Conservation (phyloP, 2,888 invertebrate species). For the Drosophila infuscata region DNA sequence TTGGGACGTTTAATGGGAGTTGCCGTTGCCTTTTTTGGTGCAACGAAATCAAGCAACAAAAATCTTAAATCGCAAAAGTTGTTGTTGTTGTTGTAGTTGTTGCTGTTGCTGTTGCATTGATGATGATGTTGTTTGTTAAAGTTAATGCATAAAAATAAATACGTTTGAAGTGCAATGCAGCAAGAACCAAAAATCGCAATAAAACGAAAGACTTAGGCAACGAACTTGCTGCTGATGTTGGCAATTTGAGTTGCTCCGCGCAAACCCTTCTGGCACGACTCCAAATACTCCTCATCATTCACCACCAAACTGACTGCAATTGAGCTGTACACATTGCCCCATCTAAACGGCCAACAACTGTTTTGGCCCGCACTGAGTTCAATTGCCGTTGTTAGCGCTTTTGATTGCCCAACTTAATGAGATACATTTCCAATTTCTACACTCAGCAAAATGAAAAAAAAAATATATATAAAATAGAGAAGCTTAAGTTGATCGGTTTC, state of each 20-base stretch:
- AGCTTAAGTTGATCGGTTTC: not conserved
- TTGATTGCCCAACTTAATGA: slow-evolving; percentile 48
- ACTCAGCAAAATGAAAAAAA: not conserved
- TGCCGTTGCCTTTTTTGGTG: slow-evolving; percentile 81
- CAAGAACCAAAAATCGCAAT: slow-evolving; percentile 21
- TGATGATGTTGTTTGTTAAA: slow-evolving; percentile 64
- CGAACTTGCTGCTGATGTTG: slow-evolving; percentile 55
- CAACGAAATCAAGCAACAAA: slow-evolving; percentile 73
- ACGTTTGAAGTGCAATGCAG: slow-evolving; percentile 45
- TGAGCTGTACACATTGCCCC: slow-evolving; percentile 33
- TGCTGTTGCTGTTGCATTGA: slow-evolving; percentile 38
- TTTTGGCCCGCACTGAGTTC: slow-evolving; percentile 29
- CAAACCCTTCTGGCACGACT: slow-evolving; percentile 52
- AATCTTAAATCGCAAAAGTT: slow-evolving; percentile 63
- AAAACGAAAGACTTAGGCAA: slow-evolving; percentile 67
- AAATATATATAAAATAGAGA: not conserved
- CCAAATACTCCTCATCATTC: slow-evolving; percentile 35
- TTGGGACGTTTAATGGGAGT: slow-evolving; percentile 79
- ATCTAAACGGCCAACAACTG: slow-evolving; percentile 10
- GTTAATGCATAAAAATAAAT: slow-evolving; percentile 49
- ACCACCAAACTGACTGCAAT: slow-evolving; percentile 41
- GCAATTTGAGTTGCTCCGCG: slow-evolving; percentile 47
- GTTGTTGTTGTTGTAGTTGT: slow-evolving; percentile 26
- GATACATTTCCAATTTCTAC: slow-evolving; percentile 40
- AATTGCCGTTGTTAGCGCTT: slow-evolving; percentile 32